Conservation (phyloP, 1,140 invertebrate genomes). For the Epicauta chinensis region DNA sequence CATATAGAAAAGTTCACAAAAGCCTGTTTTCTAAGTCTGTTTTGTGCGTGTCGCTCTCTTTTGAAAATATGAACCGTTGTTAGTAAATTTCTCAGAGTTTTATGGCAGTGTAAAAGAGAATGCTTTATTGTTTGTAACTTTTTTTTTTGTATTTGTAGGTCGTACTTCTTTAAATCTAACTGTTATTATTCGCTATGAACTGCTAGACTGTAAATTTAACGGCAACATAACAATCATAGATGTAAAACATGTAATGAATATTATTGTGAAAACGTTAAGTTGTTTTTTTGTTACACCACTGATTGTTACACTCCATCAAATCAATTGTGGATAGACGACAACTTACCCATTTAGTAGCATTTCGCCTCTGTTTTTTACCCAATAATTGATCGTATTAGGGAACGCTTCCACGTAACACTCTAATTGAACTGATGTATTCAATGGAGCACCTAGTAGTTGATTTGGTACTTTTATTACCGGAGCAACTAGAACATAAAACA, state of each 20-base stretch:
- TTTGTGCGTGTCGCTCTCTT: slow-evolving; percentile 6
- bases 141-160: no score
- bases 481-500: slow-evolving; percentile 54
- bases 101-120: neutral
- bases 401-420: slow-evolving; percentile 79
- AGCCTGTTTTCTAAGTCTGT: slow-evolving; percentile 17
- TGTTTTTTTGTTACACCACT: no score
- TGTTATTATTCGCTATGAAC: no score
- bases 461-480: slow-evolving; percentile 76
- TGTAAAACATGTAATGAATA: no score
- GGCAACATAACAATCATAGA: no score
- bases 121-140: no score
- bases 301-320: no score
- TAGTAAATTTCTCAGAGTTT: slow-evolving; percentile 14
- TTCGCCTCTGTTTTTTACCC: slow-evolving; percentile 69
- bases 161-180: no score
- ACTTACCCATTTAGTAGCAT: slow-evolving; percentile 74
- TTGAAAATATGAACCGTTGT: slow-evolving; percentile 14
- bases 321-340: neutral
- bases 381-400: slow-evolving; percentile 78
- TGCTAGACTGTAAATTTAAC: no score
- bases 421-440: slow-evolving; percentile 71
- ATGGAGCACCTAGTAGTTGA: slow-evolving; percentile 72
- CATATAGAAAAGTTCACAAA: neutral
- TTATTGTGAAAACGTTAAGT: no score